Evolutionary conservation across 2,797 vertebrate species (phyloP).

Genomic region (Sciurus vulgaris): DNA sequence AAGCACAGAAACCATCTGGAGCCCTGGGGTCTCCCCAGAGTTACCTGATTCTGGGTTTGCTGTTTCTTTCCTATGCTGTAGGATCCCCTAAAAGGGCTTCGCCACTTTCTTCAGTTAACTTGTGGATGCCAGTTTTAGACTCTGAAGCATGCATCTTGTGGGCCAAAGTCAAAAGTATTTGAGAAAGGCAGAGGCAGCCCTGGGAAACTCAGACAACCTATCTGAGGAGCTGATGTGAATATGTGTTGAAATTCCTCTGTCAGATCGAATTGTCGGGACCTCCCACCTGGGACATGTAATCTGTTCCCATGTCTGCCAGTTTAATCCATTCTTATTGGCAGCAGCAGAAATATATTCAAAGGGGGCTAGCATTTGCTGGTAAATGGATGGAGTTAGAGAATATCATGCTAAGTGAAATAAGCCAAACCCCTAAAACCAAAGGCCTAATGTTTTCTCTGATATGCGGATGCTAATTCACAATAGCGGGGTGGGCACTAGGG

Average conservation of each 20-base stretch:
- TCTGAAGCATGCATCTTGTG: conserved; percentile 1
- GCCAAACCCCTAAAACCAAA: too few species aligned
- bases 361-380: too few species aligned
- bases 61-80: not conserved
- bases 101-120: not conserved
- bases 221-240: conserved; percentile 25
- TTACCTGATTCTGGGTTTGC: not conserved
- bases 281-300: conserved; percentile 33
- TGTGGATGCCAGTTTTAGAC: not conserved
- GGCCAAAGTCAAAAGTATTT: conserved; percentile 22
- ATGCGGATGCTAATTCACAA: too few species aligned
- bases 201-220: not conserved
- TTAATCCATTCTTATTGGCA: conserved; percentile 32
- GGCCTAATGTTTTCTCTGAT: too few species aligned
- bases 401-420: too few species aligned
- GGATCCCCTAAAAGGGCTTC: not conserved
- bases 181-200: not conserved
- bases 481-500: too few species aligned
- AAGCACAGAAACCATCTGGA: conserved; percentile 42
- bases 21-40: not conserved
- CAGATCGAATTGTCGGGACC: conserved; percentile 3
- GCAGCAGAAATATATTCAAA: conserved; percentile 31
- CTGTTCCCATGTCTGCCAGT: conserved; percentile 30
- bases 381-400: too few species aligned
- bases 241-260: conserved; percentile 57